Base-by-base conservation (phyloP, 2,113 vertebrate genomes). In the Cryptomyrus ogoouensis region DNA sequence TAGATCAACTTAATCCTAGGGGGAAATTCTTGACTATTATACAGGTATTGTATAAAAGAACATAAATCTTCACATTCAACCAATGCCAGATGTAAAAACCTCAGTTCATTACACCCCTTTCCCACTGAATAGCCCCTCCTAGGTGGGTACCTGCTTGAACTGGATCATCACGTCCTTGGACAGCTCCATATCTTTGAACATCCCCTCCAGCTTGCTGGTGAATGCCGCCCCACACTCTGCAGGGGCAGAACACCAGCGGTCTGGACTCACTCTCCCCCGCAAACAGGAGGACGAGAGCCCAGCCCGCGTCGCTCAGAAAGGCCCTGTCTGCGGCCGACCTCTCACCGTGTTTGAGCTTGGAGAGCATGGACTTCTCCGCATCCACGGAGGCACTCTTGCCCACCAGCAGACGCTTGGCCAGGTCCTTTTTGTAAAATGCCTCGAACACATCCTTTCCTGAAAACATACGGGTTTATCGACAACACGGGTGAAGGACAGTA, bases 151-250 rank as follows among this genome's bases (percentile, higher is more conserved):
- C 97, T 99, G 98, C 96, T 99, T 99, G 95, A 99, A 99, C 90
- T 99, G 98, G 94, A 99, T 97, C 98, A 99, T 99, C 92, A 99
- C 98, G 93, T 99, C 98, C 96, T 99, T 99, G 88, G 98, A 99
- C 94, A 99, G 97, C 91, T 99, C 98, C 98, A 99, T 99, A 93
- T 99, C 98, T 94, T 99, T 99, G 95, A 99, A 99, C 98, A 99
- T 99, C 92, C 98, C 98, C 95, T 99, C 98, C 92, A 99, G 96
- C 95, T 99, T 99, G 95, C 98, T 99, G 93, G 98, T 99, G 94
- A 99, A 99, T 84, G 98, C 98, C 93, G 98, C 98, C 93, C 98
- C 98, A 95, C 98, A 99, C 97, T 99, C 98, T 99, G 84, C 47
- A 88, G 50, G 15, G 39, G 39, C 19, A 66, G 19, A 50, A 44